Base-by-base conservation (phyloP, 2,888 invertebrate genomes). In the Polydrusus tereticollis region DNA sequence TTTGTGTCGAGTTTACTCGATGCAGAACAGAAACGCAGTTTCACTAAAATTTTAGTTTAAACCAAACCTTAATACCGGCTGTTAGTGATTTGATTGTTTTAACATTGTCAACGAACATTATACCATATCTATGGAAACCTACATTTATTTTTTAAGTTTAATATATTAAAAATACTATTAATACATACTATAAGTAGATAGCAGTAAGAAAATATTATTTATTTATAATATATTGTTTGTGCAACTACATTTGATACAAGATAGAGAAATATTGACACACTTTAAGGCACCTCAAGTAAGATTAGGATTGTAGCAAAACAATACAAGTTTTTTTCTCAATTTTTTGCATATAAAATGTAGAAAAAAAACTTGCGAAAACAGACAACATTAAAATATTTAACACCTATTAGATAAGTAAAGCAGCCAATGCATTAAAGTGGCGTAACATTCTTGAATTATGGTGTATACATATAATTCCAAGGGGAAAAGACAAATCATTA, bases 231-330 rank as follows among this genome's bases (percentile, higher is more conserved):
- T 29, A 21, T 52, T 23, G 23, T 16, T 55, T 55, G 52, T 55
- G 52, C 29, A 47, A 55, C 29, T 29, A 62, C 14, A 62, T 14
- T 62, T 38, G 14, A 43, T 10, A 16, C n/a, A 43, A 45, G 20
- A 60, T 43, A 65, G 26, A 29, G 50, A 36, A 55, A 50, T 33
- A 65, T 65, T 65, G 65, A 65, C 65, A 65, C 65, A 65, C 10
- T 55, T 65, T 65, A 65, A 65, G 65, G 65, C 65, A 65, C 65
- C 65, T 55, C 55, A 52, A 41, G 52, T 52, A 18, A 47, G 47
- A 47, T 47, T 55, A 55, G 10, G 29, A 29, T 55, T 29, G 52
- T 55, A 55, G 16, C 2, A 16, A 29, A 55, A 14, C 29, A 55
- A 18, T 29, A 55, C 29, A n/a, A n/a, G n/a, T n/a, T n/a, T n/a